Percentiles rank a stretch among this genome's conserved stretches.
phyloP scores from a whole-genome alignment of 1,140 invertebrate species.

The Conus ventricosus region DNA sequence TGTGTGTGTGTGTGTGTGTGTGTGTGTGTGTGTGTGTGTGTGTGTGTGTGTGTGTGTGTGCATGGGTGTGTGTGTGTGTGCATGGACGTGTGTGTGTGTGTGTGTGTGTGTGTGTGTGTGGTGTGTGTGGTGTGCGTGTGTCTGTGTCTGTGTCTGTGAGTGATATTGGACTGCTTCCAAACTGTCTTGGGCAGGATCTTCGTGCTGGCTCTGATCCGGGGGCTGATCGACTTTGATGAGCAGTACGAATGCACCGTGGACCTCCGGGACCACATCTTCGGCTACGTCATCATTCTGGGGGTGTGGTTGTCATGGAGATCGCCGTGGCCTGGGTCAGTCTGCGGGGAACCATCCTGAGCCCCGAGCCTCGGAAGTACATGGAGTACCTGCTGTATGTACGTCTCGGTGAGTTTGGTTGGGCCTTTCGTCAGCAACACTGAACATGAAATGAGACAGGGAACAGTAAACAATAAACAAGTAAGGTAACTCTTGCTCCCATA shows the following conservation, averaged over 20 bases:
- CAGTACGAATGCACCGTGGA: slow-evolving; percentile 66
- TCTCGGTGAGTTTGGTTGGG: slow-evolving; percentile 80
- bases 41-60: too few relatives aligned
- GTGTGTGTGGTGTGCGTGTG: too few relatives aligned
- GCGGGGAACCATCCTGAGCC: slow-evolving; percentile 88
- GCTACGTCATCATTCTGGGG: slow-evolving; percentile 83
- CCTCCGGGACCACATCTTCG: slow-evolving; percentile 83
- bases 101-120: too few relatives aligned
- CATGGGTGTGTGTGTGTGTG: too few relatives aligned
- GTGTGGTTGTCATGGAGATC: slow-evolving; percentile 84
- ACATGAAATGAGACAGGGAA: too few relatives aligned
- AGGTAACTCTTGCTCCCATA: too few relatives aligned
- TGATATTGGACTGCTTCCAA: too few relatives aligned
- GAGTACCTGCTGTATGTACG: slow-evolving; percentile 89
- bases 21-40: too few relatives aligned
- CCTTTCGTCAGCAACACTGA: not conserved
- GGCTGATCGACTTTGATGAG: slow-evolving; percentile 79
- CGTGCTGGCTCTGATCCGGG: slow-evolving; percentile 79
- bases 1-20: too few relatives aligned
- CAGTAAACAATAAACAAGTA: not conserved
- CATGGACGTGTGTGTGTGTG: too few relatives aligned
- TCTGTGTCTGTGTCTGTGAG: too few relatives aligned
- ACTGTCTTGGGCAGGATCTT: slow-evolving; percentile 76
- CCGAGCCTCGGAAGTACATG: slow-evolving; percentile 83
- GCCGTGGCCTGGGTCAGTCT: slow-evolving; percentile 86